Evolutionary conservation across 2,888 invertebrate species (phyloP).

Genomic region (Liopterus haemorrhoidalis): DNA sequence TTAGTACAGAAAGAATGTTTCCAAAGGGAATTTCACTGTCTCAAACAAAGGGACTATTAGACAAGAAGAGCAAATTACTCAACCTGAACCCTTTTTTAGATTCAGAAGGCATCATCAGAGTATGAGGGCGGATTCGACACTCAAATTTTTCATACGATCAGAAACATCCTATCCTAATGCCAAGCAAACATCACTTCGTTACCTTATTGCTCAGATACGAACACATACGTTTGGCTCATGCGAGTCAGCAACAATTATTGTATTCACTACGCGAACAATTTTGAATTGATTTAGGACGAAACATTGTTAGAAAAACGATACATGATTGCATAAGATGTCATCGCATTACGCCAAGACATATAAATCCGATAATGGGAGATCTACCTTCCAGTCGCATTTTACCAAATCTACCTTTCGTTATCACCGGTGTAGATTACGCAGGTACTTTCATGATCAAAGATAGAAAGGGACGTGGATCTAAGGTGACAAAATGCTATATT

Average conservation of each 20-base stretch:
- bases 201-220: conserved; percentile 5
- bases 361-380: conserved; percentile 9
- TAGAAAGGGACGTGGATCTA: neutral
- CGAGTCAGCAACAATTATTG: conserved; percentile 30
- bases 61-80: too few relatives aligned
- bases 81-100: too few relatives aligned
- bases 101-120: neutral
- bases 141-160: conserved; percentile 5
- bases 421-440: conserved; percentile 7
- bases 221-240: conserved; percentile 30
- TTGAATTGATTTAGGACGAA: conserved; percentile 12
- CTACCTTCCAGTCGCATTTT: conserved; percentile 27
- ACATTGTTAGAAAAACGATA: conserved; percentile 11
- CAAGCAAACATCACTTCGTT: neutral
- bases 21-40: too few relatives aligned
- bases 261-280: conserved; percentile 22
- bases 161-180: conserved; percentile 9
- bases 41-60: too few relatives aligned
- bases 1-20: too few relatives aligned
- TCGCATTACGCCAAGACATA: neutral
- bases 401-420: neutral
- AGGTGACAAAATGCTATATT: conserved; percentile 24
- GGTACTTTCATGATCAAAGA: conserved; percentile 5
- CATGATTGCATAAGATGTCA: conserved; percentile 6
- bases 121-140: conserved; percentile 10